phyloP scores from a whole-genome alignment of 1,140 invertebrate species.

The Anastrepha ludens region DNA sequence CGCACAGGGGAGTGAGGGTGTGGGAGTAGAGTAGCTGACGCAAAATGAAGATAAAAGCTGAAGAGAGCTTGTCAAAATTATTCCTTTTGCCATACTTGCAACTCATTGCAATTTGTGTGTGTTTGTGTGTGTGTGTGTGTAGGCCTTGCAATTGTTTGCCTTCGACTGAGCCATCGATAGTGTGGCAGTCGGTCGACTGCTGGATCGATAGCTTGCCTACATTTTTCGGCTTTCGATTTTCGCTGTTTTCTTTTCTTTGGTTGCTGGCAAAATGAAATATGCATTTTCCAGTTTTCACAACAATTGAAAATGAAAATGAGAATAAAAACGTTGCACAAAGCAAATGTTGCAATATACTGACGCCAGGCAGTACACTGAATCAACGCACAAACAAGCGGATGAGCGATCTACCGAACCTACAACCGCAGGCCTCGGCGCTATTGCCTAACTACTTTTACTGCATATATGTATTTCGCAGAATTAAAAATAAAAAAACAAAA shows the following conservation, averaged over 20 bases:
- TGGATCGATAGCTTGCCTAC: conserved; percentile 12
- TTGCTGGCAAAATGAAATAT: conserved; percentile 20
- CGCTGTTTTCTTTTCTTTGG: neutral
- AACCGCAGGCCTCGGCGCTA: neutral
- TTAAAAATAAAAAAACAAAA: neutral
- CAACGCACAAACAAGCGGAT: conserved; percentile 11
- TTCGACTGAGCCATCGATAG: neutral
- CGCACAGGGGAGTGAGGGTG: neutral
- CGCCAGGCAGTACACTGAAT: neutral
- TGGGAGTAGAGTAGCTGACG: neutral
- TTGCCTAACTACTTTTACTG: no score
- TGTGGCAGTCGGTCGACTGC: neutral
- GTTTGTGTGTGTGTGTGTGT: no score
- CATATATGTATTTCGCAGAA: neutral
- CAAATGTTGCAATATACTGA: conserved; percentile 8
- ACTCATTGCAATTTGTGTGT: neutral
- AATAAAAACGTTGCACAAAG: conserved; percentile 30
- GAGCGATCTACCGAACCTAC: neutral
- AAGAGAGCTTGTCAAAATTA: conserved; percentile 6
- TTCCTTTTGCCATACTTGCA: neutral
- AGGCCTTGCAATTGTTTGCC: neutral
- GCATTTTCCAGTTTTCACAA: conserved; percentile 30
- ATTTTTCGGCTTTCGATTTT: conserved; percentile 35
- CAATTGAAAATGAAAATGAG: conserved; percentile 27
- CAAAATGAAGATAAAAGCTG: conserved; percentile 25